These are phyloP conservation scores for Molanna angustata DNA, from an alignment of 2,888 invertebrate genomes.

Conservation along the genomic window DNA sequence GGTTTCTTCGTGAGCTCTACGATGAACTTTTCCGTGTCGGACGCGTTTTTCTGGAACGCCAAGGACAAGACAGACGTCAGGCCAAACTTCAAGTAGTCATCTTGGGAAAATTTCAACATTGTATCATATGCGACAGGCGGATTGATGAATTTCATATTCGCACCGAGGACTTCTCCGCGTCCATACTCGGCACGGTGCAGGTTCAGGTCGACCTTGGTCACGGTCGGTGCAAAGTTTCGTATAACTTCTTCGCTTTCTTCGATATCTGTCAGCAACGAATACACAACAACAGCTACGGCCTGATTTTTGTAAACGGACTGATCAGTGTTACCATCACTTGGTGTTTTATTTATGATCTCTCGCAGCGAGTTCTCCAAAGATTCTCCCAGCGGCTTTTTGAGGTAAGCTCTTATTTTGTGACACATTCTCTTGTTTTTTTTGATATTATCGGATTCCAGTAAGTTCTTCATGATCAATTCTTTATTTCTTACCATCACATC, in stretches of 20 bases:
- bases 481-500: slow-evolving; percentile 12
- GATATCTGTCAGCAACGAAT: slow-evolving; percentile 36
- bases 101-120: slow-evolving; percentile 32
- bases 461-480: slow-evolving; percentile 2
- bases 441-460: slow-evolving; percentile 23
- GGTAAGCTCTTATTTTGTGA: slow-evolving; percentile 15
- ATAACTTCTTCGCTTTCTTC: slow-evolving; percentile 33
- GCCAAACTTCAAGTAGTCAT: slow-evolving; percentile 35
- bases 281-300: slow-evolving; percentile 15
- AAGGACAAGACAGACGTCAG: slow-evolving; percentile 31
- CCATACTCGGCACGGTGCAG: slow-evolving; percentile 13
- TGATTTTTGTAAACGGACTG: too few relatives aligned
- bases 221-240: slow-evolving; percentile 34
- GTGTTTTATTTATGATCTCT: slow-evolving; percentile 2
- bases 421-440: slow-evolving; percentile 36
- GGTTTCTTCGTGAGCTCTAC: slow-evolving; percentile 32
- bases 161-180: slow-evolving; percentile 14
- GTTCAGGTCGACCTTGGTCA: slow-evolving; percentile 30
- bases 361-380: slow-evolving; percentile 22
- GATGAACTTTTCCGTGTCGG: slow-evolving; percentile 34
- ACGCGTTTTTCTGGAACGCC: slow-evolving; percentile 31
- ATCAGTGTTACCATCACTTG: too few relatives aligned
- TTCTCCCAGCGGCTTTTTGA: slow-evolving; percentile 30
- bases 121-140: slow-evolving; percentile 38
- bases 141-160: slow-evolving; percentile 33